phyloP scores from a whole-genome alignment of 2,888 invertebrate species.

The Apodemia mormo region DNA sequence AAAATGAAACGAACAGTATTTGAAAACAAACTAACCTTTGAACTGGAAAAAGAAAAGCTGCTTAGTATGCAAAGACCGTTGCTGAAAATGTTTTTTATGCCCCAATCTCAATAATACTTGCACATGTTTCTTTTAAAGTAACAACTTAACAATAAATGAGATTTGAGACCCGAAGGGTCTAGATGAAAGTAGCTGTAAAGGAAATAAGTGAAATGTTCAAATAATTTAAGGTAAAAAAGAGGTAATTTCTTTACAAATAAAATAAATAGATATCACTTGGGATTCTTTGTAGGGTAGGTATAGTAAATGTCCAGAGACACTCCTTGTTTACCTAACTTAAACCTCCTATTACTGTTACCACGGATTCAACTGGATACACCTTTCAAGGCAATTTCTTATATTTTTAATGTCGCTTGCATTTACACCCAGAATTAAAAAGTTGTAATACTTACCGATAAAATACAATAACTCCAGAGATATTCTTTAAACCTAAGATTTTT shows the following conservation, averaged over 20 bases:
- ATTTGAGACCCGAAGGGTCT: constrained; percentile 21
- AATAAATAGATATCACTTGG: background rate
- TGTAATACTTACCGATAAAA: no score
- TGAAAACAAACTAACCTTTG: background rate
- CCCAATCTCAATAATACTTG: constrained; percentile 23
- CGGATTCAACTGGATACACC: no score
- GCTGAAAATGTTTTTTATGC: constrained; percentile 11
- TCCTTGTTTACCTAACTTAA: no score
- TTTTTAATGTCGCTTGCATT: no score
- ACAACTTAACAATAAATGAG: constrained; percentile 21
- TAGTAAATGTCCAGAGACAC: no score
- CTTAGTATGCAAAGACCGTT: constrained; percentile 1
- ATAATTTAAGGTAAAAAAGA: constrained; percentile 28
- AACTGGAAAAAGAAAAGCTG: background rate
- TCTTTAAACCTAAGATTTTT: no score
- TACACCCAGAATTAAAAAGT: no score
- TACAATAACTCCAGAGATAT: no score
- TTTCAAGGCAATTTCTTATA: no score
- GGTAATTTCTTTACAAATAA: background rate
- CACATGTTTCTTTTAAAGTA: constrained; percentile 20
- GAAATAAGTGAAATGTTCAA: constrained; percentile 23
- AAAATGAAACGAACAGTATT: background rate
- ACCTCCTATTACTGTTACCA: no score
- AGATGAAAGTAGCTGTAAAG: constrained; percentile 29
- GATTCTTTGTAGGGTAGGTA: background rate